Evolutionary conservation across 2,888 invertebrate genomes (phyloP), one percentile per base, ranked within the genome.

Genomic region (Aproaerema taeniolella): DNA sequence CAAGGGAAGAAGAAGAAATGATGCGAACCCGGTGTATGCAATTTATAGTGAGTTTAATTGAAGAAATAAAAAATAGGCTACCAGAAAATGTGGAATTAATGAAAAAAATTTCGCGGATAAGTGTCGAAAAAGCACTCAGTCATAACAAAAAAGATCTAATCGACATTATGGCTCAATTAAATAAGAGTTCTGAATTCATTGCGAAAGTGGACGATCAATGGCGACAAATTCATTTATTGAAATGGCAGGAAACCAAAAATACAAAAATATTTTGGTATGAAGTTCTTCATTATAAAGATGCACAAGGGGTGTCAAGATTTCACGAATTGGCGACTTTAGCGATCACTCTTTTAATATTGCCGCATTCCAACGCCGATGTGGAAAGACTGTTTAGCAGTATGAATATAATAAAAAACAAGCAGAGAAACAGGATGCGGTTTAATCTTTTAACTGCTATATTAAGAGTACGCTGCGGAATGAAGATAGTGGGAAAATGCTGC

Each of bases 331-430:
- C 17, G 4, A 13, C 26, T 12, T 44, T 44, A 14, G 44, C 47
- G 10, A 32, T 42, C 10, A 12, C 25, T 3, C 9, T 42, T 7
- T 29, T 47, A 1, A 11, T 31, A 26, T 39, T 47, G 30, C 45
- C 43, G 6, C 41, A 43, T 15, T 47, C 45, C 1, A 45, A 48
- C 30, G 47, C 43, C 1, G 43, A 48, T 24, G 40, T 48, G 8
- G 48, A 48, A 30, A 11, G 42, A 8, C 31, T 42, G 2, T 42
- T 42, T 17, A 43, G 43, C 28, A 11, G 16, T 11, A 45, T 47
- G 39, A 47, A 42, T 30, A 8, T 47, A 9, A 10, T 40, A 10
- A 26, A 41, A 37, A 32, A 16, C 7, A 41, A 36, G 9, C 30
- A 38, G 29, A 26, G 38, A 36, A 42, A 42, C 11, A 24, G 30